Evolutionary conservation across 2,113 vertebrate species (phyloP).

Genomic region (Urocolius indicus): DNA sequence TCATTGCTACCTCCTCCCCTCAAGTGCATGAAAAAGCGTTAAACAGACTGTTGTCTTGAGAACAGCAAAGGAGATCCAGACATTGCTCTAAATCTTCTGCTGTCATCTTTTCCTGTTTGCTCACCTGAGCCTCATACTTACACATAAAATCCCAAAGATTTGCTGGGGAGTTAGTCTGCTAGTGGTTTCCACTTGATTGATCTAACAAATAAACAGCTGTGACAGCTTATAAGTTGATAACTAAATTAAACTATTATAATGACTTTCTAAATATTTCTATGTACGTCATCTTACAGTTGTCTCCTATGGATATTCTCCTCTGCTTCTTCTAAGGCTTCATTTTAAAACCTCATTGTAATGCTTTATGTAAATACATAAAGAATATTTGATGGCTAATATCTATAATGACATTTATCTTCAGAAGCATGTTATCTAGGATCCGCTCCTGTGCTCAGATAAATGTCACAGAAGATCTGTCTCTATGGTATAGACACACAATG

Average conservation of each 20-base stretch:
- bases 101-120: neutral
- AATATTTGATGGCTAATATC: conserved; percentile 44
- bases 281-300: neutral
- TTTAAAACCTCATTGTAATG: conserved; percentile 38
- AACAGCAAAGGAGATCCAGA: neutral
- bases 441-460: conserved; percentile 46
- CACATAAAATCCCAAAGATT: neutral
- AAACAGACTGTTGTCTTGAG: neutral
- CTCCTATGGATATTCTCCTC: neutral
- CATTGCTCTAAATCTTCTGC: neutral
- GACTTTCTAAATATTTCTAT: conserved; percentile 9
- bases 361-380: conserved; percentile 68
- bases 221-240: neutral
- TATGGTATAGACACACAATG: neutral
- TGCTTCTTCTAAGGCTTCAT: neutral
- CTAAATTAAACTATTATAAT: conserved; percentile 19
- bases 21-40: fast-evolving
- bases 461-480: conserved; percentile 46
- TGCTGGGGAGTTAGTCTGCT: neutral
- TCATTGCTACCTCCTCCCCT: neutral
- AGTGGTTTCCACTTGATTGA: neutral
- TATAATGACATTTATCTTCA: conserved; percentile 59
- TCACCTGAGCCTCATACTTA: neutral
- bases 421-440: conserved; percentile 26
- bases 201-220: neutral